Percentiles rank a stretch among this genome's conserved stretches.
These are phyloP conservation scores for Poeciliopsis paucimaculata DNA, from an alignment of 2,797 vertebrate genomes.

Conservation along the genomic window DNA sequence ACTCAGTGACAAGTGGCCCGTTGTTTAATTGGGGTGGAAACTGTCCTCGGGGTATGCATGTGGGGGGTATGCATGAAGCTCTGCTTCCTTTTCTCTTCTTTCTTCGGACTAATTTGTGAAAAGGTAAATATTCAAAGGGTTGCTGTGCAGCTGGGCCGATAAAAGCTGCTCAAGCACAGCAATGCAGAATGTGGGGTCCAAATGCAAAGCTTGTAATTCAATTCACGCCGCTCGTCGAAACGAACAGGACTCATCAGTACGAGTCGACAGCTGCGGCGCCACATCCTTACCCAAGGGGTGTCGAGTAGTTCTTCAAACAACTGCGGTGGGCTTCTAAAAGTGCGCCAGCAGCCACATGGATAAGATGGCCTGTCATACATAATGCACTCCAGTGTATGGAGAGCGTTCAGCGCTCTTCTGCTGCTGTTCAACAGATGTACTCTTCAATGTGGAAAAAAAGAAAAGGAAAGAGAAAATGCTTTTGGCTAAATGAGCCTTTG, in stretches of 20 bases:
- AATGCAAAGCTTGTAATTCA: slow-evolving; percentile 65
- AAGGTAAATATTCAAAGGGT: slow-evolving; percentile 74
- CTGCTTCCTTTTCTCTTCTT: slow-evolving; percentile 4
- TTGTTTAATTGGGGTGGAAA: slow-evolving; percentile 73
- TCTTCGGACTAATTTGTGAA: slow-evolving; percentile 54
- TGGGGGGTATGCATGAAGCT: slow-evolving; percentile 14
- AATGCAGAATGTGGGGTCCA: slow-evolving; percentile 50
- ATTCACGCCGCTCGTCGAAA: slow-evolving; percentile 44
- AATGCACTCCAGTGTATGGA: slow-evolving; percentile 44
- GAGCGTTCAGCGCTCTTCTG: slow-evolving; percentile 13
- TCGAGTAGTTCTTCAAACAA: slow-evolving; percentile 69
- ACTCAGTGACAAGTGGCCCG: slow-evolving; percentile 53
- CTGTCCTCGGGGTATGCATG: slow-evolving; percentile 44
- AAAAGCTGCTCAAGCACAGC: slow-evolving; percentile 61
- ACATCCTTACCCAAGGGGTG: slow-evolving; percentile 55
- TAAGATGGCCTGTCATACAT: slow-evolving; percentile 46
- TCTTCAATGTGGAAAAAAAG: neutral
- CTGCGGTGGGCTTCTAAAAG: slow-evolving; percentile 38
- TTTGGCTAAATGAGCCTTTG: slow-evolving; percentile 30
- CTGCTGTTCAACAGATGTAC: slow-evolving; percentile 26
- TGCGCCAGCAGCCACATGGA: slow-evolving; percentile 47
- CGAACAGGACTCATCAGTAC: slow-evolving; percentile 69
- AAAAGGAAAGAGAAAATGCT: slow-evolving; percentile 7
- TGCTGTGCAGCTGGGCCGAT: slow-evolving; percentile 46
- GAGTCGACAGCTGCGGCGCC: slow-evolving; percentile 66